Conservation (phyloP, 2,888 invertebrate genomes). For the Eumacrocentrus americanus region DNA sequence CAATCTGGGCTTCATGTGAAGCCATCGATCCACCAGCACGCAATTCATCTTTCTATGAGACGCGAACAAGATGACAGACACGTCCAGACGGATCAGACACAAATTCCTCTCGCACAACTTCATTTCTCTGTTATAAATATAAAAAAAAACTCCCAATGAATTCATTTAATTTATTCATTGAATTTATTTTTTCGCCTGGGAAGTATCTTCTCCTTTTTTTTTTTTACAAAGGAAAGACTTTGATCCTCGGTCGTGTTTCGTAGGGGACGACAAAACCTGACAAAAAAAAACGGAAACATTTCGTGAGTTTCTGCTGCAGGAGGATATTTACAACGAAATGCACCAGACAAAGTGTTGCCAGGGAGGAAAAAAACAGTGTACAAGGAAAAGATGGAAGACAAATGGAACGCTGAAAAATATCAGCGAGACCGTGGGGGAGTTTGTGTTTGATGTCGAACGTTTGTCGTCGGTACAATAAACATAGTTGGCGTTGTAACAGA, state of each 20-base stretch:
- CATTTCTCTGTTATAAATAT: not conserved
- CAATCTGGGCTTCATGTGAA: too few species aligned
- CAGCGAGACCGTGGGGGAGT: not conserved
- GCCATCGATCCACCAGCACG: not conserved
- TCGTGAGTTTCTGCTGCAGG: too few species aligned
- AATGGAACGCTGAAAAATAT: constrained; percentile 1
- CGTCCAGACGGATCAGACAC: constrained; percentile 1
- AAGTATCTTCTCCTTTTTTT: not conserved
- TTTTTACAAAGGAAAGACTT: not conserved
- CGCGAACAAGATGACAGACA: constrained; percentile 2
- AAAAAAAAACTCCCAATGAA: not conserved
- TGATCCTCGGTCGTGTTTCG: not conserved
- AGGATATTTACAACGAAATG: not conserved
- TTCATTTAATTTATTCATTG: not conserved
- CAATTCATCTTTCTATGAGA: constrained; percentile 14
- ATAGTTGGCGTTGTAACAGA: constrained; percentile 27
- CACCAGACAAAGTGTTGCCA: not conserved
- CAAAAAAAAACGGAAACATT: not conserved
- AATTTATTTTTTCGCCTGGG: not conserved
- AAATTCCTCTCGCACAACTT: not conserved
- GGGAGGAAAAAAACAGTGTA: not conserved
- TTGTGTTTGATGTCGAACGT: constrained; percentile 36
- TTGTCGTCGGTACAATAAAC: constrained; percentile 36
- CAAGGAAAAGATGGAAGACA: not conserved
- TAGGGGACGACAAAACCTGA: not conserved